Evolutionary conservation across 2,113 vertebrate genomes (phyloP).

Genomic region (Alouatta palliata): DNA sequence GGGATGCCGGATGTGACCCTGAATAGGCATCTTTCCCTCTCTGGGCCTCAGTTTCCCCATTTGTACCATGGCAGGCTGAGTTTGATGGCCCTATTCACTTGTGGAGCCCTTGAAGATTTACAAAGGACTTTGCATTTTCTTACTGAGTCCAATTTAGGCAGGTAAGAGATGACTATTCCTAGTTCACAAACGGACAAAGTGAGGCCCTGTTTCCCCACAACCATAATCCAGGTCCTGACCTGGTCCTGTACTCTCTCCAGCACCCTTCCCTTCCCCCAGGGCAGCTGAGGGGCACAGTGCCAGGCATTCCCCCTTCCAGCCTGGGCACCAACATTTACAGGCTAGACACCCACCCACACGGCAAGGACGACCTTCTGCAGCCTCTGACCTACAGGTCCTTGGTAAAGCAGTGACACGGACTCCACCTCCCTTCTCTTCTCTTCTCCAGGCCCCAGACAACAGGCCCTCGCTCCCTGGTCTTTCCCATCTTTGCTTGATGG

Average conservation of each 20-base stretch:
- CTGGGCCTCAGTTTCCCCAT: background rate
- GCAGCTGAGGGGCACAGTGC: background rate
- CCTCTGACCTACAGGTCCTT: background rate
- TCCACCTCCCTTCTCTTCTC: background rate
- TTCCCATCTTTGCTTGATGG: background rate
- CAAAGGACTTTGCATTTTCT: background rate
- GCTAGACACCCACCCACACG: rapidly evolving
- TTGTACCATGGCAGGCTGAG: background rate
- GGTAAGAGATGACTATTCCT: background rate
- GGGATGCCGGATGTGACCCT: background rate
- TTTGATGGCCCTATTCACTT: background rate
- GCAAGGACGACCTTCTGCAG: background rate
- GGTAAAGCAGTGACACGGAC: background rate
- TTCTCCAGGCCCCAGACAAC: no score
- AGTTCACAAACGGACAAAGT: background rate
- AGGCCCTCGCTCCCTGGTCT: background rate
- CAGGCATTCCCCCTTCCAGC: background rate
- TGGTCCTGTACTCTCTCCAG: background rate
- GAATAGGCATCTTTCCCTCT: background rate
- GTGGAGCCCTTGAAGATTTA: background rate
- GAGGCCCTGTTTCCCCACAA: background rate
- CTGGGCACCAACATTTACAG: background rate
- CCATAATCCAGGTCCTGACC: background rate
- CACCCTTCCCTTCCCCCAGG: background rate
- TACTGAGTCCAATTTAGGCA: background rate